Conservation (phyloP, 1,140 invertebrate species). For the Batillaria attramentaria region DNA sequence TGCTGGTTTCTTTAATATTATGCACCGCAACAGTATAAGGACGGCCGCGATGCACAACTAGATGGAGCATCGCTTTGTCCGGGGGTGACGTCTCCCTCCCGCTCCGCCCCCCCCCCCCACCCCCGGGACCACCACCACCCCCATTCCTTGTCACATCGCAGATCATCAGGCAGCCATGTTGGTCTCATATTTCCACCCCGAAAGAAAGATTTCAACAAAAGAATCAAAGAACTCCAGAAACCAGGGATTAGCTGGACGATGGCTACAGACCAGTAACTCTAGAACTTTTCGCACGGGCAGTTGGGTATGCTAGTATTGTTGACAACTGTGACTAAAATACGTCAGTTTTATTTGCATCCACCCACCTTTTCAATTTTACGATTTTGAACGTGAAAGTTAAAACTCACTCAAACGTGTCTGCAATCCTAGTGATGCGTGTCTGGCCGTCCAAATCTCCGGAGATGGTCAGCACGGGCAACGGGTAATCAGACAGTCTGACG, state of each 20-base stretch:
- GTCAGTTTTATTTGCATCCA: too few species aligned
- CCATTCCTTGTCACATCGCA: too few species aligned
- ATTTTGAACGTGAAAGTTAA: not conserved
- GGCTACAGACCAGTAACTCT: not conserved
- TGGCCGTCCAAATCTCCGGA: conserved; percentile 54
- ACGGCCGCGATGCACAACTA: not conserved
- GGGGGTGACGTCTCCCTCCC: too few species aligned
- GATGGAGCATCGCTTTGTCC: not conserved
- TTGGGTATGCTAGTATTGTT: not conserved
- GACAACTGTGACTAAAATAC: too few species aligned
- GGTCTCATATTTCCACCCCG: too few species aligned
- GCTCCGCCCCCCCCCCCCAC: too few species aligned
- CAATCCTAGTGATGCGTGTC: conserved; percentile 50
- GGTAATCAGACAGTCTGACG: conserved; percentile 40
- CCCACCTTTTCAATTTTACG: too few species aligned
- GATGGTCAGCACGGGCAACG: conserved; percentile 49
- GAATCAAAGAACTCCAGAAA: not conserved
- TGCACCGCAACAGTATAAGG: not conserved
- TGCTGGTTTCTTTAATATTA: too few species aligned
- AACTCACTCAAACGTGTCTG: conserved; percentile 43
- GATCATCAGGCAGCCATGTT: too few species aligned
- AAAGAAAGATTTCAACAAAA: too few species aligned
- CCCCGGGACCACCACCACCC: too few species aligned
- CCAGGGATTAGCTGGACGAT: not conserved
- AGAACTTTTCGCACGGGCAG: not conserved